A percentile compares a stretch with the other conserved stretches of the same genome.
Evolutionary conservation across 1,140 invertebrate species (phyloP).

Genomic region (Drosophila tani): DNA sequence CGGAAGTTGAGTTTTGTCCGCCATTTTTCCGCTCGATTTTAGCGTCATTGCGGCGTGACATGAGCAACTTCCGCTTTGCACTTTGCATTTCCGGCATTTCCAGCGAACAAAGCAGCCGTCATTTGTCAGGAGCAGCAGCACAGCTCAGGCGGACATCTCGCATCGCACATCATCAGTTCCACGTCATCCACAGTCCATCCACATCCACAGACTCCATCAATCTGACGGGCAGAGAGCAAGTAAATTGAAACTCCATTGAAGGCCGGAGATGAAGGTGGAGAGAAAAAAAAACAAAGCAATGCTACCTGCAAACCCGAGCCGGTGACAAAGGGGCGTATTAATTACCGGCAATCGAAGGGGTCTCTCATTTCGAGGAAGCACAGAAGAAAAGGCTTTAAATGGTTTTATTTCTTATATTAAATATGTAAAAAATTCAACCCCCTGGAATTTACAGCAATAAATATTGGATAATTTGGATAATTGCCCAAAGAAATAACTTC

Average conservation of each 20-base stretch:
- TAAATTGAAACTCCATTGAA: conserved; percentile 47
- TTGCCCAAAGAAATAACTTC: neutral
- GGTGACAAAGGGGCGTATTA: conserved; percentile 24
- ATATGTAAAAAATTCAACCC: no score
- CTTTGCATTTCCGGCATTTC: conserved; percentile 66
- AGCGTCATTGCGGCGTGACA: conserved; percentile 62
- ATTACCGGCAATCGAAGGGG: conserved; percentile 19
- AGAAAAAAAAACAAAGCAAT: neutral
- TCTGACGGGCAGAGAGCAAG: conserved; percentile 30
- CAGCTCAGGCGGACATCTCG: conserved; percentile 1
- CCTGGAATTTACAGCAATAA: neutral
- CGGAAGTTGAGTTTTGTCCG: conserved; percentile 62
- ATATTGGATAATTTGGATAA: neutral
- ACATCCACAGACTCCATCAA: conserved; percentile 31
- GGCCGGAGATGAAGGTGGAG: neutral
- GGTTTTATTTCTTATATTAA: neutral
- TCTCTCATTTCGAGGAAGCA: neutral
- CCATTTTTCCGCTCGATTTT: conserved; percentile 29
- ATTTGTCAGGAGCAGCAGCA: conserved; percentile 35
- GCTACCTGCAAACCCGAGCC: neutral
- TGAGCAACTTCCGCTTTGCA: conserved; percentile 74
- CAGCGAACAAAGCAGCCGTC: conserved; percentile 48
- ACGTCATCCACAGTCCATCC: conserved; percentile 26
- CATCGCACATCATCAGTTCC: conserved; percentile 12
- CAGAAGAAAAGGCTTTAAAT: neutral